Percentiles rank a stretch among this genome's conserved stretches.
These are phyloP conservation scores for Phymanthus crucifer DNA, from an alignment of 92 coral and sea anemone genomes.

Conservation along the genomic window DNA sequence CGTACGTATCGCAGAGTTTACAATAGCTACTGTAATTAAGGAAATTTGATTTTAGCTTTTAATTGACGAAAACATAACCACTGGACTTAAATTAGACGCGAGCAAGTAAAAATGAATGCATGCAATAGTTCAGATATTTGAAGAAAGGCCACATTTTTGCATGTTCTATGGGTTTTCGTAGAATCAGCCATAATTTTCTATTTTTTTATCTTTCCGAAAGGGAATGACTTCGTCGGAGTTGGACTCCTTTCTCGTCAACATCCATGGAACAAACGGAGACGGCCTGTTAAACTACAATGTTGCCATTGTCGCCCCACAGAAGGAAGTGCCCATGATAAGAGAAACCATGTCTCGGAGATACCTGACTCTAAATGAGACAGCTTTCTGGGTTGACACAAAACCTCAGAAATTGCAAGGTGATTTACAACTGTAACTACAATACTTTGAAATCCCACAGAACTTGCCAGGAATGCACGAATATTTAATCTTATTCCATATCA, in stretches of 20 bases:
- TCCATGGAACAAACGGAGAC: background rate
- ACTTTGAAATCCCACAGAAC: background rate
- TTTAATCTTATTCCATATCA: no score
- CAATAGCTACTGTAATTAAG: background rate
- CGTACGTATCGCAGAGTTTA: background rate
- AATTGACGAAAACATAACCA: no score
- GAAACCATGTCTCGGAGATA: background rate
- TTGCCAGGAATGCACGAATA: no score
- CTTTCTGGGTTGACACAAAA: slow-evolving; percentile 16
- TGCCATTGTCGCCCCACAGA: background rate
- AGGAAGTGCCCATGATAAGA: background rate
- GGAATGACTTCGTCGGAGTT: background rate
- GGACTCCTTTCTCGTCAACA: background rate
- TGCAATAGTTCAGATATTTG: no score
- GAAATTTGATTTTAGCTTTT: no score
- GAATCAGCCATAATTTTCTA: background rate
- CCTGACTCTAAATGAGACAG: background rate
- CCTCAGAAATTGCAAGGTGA: background rate
- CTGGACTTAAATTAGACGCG: no score
- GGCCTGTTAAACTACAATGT: background rate
- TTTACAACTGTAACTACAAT: background rate
- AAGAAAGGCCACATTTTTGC: no score
- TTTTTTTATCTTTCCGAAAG: background rate
- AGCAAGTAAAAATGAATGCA: no score
- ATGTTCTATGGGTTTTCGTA: no score